Conservation (phyloP, 2,888 invertebrate genomes). For the Drosophila gaucha region DNA sequence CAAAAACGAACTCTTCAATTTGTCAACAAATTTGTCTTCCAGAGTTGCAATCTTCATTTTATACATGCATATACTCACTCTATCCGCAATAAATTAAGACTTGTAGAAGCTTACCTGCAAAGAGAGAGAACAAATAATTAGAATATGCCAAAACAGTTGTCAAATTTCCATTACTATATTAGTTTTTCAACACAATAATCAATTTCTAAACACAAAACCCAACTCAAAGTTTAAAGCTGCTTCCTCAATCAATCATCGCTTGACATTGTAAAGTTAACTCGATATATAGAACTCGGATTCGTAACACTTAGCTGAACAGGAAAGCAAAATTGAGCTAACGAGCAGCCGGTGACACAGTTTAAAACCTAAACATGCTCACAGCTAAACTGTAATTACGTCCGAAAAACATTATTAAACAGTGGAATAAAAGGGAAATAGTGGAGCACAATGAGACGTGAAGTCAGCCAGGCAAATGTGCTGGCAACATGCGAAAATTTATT, state of each 20-base stretch:
- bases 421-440: slow-evolving; percentile 10
- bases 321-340: slow-evolving; percentile 31
- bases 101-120: slow-evolving; percentile 45
- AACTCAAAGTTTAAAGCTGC: slow-evolving; percentile 25
- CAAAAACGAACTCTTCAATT: no score
- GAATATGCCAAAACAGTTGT: not conserved
- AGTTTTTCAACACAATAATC: slow-evolving; percentile 2
- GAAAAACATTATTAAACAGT: slow-evolving; percentile 54
- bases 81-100: not conserved
- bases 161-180: slow-evolving; percentile 22
- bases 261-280: slow-evolving; percentile 31
- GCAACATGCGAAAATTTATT: slow-evolving; percentile 68
- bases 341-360: slow-evolving; percentile 49
- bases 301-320: slow-evolving; percentile 17
- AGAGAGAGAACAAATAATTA: slow-evolving; percentile 27
- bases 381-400: slow-evolving; percentile 65
- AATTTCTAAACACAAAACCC: slow-evolving; percentile 5
- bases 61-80: not conserved
- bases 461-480: slow-evolving; percentile 59
- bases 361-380: slow-evolving; percentile 58
- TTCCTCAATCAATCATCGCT: slow-evolving; percentile 51
- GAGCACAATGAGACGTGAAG: slow-evolving; percentile 26
- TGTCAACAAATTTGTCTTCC: no score
- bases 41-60: no score
- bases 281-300: no score